Evolutionary conservation across 2,797 vertebrate species (phyloP), one percentile per base, ranked within the genome.

Genomic region (Distichodus sexfasciatus): DNA sequence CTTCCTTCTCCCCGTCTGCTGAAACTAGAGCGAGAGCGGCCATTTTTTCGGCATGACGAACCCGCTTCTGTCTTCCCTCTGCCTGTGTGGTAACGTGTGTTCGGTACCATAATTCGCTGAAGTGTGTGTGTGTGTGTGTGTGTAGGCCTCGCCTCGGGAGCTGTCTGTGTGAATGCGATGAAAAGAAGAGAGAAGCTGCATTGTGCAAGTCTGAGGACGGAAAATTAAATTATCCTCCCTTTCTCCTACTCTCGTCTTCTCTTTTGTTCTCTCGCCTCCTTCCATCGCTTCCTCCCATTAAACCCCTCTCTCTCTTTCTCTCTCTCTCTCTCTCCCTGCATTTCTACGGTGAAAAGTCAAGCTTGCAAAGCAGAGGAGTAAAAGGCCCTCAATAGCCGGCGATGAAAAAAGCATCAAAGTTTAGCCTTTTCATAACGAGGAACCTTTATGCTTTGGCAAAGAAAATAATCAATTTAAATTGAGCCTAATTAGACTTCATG

Each of bases 151-250:
- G 9, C 51, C 46, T 63, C 75, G 41, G 76, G 81, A 53, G 71
- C 75, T 48, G 79, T 70, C 76, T 76, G 59, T 67, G 67, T 66
- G 54, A 48, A 64, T 71, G n/a, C 29, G 47, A 43, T 66, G 83
- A 66, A 3, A 82, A 63, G 66, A 72, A 67, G 12, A 80, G 46
- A 82, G 85, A 84, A 88, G 74, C 41, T 73, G 82, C 75, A 88
- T 83, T 80, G 90, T 89, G 79, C 83, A 78, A 59, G 82, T 83
- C 79, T 88, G 83, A 77, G 89, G 84, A 79, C 88, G 87, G 78
- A 91, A 86, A 79, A 91, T 86, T 75, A 89, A 69, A 76, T 78
- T 63, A 58, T 71, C 65, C 85, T 55, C 85, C 81, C 72, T 82
- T 80, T 89, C 83, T 0, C 82, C 84, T 85, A 85, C 88, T 15